Evolutionary conservation across 2,113 vertebrate species (phyloP).

Genomic region (Heloderma charlesbogerti): DNA sequence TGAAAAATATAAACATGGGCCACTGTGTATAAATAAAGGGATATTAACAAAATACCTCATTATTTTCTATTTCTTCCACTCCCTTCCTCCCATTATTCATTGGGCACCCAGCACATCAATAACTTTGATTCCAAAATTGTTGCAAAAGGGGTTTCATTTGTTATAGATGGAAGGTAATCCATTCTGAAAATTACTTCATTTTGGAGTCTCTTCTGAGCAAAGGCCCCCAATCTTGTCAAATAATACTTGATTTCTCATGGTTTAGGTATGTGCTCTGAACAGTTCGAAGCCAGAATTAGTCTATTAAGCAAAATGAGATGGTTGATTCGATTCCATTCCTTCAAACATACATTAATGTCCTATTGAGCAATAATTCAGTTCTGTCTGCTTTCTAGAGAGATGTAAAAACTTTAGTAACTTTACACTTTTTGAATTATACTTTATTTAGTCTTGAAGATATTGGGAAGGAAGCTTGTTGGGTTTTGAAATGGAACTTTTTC

Average conservation of each 20-base stretch:
- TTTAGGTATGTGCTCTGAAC: not conserved
- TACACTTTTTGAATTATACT: not conserved
- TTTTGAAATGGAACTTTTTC: not conserved
- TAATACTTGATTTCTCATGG: constrained; percentile 10
- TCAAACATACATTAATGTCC: not conserved
- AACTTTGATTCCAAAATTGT: not conserved
- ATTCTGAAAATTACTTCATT: not conserved
- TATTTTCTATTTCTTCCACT: constrained; percentile 17
- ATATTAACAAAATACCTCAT: not conserved
- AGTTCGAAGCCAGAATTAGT: not conserved
- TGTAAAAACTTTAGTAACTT: not conserved
- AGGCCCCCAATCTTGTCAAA: not conserved
- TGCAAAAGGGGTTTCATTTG: not conserved
- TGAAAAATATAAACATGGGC: not conserved
- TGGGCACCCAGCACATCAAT: not conserved
- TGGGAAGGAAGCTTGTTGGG: not conserved
- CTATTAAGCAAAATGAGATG: not conserved
- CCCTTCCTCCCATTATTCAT: not conserved
- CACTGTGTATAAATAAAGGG: not conserved
- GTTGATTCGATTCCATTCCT: not conserved
- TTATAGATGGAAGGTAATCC: not conserved
- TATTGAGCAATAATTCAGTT: not conserved
- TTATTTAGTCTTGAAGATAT: not conserved
- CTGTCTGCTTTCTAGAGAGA: not conserved
- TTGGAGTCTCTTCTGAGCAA: not conserved